A percentile compares a stretch with the other conserved stretches of the same genome.
Conservation (phyloP, 2,888 invertebrate genomes). For the Caenorhabditis uteleia region DNA sequence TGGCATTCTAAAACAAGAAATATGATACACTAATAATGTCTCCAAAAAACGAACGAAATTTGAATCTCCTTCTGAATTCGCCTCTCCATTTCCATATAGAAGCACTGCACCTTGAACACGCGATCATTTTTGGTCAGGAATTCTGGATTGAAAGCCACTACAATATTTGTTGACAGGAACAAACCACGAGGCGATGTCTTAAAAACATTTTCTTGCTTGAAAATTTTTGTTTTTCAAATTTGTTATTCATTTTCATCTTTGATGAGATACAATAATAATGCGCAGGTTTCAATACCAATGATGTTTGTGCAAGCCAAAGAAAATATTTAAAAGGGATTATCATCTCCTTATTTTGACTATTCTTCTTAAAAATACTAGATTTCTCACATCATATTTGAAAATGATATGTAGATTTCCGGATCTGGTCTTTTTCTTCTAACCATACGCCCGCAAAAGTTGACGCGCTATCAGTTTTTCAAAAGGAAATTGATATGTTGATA, state of each 20-base stretch:
- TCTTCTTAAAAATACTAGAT: no score
- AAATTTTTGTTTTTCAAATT: not conserved
- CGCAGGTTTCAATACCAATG: no score
- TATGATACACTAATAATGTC: no score
- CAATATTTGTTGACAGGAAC: slow-evolving; percentile 59
- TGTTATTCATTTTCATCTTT: not conserved
- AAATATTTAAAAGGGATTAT: no score
- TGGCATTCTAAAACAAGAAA: slow-evolving; percentile 58
- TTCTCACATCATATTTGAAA: no score
- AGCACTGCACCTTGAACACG: slow-evolving; percentile 66
- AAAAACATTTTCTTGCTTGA: not conserved
- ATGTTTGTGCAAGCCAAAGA: no score
- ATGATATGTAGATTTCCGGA: not conserved
- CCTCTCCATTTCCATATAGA: slow-evolving; percentile 68
- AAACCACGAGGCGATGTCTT: slow-evolving; percentile 63
- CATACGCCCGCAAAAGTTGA: slow-evolving; percentile 17
- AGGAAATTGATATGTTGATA: slow-evolving; percentile 35
- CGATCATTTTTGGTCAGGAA: slow-evolving; percentile 65
- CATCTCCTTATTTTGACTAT: no score
- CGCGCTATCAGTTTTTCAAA: slow-evolving; percentile 18
- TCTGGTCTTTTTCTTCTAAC: not conserved
- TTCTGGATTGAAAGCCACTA: slow-evolving; percentile 66
- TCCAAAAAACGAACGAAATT: slow-evolving; percentile 54
- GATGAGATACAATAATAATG: no score
- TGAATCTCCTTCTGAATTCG: slow-evolving; percentile 59